Percentiles rank a stretch among this genome's conserved stretches.
Evolutionary conservation across 2,888 invertebrate genomes (phyloP).

Genomic region (Lysandra coridon): DNA sequence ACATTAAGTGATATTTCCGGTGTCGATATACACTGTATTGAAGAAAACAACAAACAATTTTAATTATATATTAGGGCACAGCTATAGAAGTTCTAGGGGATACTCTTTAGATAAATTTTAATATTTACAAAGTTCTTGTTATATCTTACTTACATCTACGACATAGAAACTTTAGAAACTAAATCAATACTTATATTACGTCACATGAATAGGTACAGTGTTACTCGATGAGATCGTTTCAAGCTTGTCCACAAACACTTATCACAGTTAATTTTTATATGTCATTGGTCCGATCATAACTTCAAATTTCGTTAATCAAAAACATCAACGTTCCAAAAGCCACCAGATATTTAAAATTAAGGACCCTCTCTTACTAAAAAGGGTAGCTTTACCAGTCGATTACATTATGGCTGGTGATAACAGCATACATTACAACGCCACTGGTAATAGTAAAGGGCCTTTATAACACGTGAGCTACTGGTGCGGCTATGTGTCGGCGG

Average conservation of each 20-base stretch:
- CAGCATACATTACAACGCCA: not conserved
- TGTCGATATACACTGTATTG: not conserved
- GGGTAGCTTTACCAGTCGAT: not conserved
- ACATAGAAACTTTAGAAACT: conserved; percentile 36
- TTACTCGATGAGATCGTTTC: conserved; percentile 43
- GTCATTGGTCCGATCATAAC: conserved; percentile 60
- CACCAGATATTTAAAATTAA: not conserved
- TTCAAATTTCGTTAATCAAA: conserved; percentile 30
- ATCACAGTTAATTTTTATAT: conserved; percentile 73
- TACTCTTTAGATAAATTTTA: conserved; percentile 23
- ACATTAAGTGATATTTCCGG: too few relatives aligned
- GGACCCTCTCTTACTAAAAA: not conserved
- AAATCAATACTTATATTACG: conserved; percentile 21
- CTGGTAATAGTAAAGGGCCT: not conserved
- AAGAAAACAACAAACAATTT: not conserved
- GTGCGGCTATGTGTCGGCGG: conserved; percentile 63
- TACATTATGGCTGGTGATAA: not conserved
- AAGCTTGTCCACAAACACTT: conserved; percentile 56
- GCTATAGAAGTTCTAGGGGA: conserved; percentile 30
- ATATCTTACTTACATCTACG: conserved; percentile 24
- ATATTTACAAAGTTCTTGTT: conserved; percentile 31
- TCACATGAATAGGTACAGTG: conserved; percentile 6
- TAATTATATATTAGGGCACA: conserved; percentile 29
- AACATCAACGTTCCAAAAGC: conserved; percentile 25
- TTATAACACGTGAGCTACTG: conserved; percentile 27